Base-by-base conservation (phyloP, 2,113 vertebrate species). In the Trogon melanurus region DNA sequence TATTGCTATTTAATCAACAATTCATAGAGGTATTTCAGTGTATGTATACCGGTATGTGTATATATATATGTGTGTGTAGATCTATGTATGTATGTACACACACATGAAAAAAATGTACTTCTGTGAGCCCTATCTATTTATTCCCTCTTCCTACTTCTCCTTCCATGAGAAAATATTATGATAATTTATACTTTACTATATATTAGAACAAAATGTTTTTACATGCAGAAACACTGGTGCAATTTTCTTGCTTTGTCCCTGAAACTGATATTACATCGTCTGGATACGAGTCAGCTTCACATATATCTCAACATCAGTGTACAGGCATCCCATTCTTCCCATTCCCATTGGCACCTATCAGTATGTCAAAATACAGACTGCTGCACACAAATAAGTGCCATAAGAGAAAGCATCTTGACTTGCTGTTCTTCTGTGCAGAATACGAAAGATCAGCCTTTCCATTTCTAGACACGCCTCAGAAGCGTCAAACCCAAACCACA, bases 11-110 rank as follows among this genome's bases (percentile, higher is more conserved):
- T 70, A 61, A 34, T 57, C 70, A 66, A 54, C 2, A 78, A 62
- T 50, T 85, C 9, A 34, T 45, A 3, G 5, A 45, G 62, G 5
- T 58, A 50, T 79, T 26, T 67, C 6, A 50, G 4, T 58, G 26
- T 18, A 26, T 45, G 7, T 5, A 8, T 65, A 27, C 11, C 15
- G 6, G 22, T 14, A 8, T 21, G 30, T 29, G 41, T 0, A 1
- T 18, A 27, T 29, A 8, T 32, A 4, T 22, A 62, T 50, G 29
- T 32, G 6, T 32, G 6, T 38, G 5, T 16, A 2, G 50, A 6
- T 18, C 3, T 56, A 12, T 41, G 3, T 30, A 21, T 1, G 0
- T 13, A 25, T 10, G n/a, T 13, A 74, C 8, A 66, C 66, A 44
- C 16, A 76, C 3, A 27, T 6, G 48, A 1, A 1, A 2, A 70